These are phyloP conservation scores for Alethe castanea DNA, from an alignment of 2,113 vertebrate species.

Conservation along the genomic window DNA sequence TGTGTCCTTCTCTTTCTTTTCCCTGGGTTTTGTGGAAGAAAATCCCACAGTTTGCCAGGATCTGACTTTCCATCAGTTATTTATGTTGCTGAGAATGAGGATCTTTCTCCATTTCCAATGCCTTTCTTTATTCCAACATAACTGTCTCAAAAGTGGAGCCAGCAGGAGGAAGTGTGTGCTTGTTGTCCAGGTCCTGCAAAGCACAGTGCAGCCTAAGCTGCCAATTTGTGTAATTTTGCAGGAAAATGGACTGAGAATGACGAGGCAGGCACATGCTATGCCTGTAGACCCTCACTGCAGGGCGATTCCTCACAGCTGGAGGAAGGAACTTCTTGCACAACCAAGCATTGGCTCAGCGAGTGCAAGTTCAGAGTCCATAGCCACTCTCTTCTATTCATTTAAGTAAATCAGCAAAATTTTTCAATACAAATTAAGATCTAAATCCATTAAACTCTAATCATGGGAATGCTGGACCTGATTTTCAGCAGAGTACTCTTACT, in stretches of 20 bases:
- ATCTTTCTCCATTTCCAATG: neutral
- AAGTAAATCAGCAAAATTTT: neutral
- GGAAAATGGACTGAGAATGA: neutral
- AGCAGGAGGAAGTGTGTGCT: neutral
- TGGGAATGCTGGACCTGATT: neutral
- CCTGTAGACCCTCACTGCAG: neutral
- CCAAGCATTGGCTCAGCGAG: neutral
- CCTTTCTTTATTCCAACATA: neutral
- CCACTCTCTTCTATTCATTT: neutral
- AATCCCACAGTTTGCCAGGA: neutral
- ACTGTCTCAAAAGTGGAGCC: neutral
- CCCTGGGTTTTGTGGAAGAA: neutral
- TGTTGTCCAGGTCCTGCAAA: neutral
- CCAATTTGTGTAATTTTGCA: neutral
- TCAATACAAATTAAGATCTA: neutral
- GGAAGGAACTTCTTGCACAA: neutral
- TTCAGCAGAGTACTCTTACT: neutral
- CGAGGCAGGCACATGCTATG: accelerated
- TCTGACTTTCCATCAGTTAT: neutral
- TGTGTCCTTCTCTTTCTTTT: neutral
- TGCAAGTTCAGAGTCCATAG: accelerated
- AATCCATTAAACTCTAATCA: neutral
- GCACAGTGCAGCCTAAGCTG: neutral
- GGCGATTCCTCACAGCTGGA: accelerated
- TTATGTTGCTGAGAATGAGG: neutral